These are phyloP conservation scores for Thaumetopoea pityocampa DNA, from an alignment of 1,140 invertebrate genomes.

Conservation along the genomic window DNA sequence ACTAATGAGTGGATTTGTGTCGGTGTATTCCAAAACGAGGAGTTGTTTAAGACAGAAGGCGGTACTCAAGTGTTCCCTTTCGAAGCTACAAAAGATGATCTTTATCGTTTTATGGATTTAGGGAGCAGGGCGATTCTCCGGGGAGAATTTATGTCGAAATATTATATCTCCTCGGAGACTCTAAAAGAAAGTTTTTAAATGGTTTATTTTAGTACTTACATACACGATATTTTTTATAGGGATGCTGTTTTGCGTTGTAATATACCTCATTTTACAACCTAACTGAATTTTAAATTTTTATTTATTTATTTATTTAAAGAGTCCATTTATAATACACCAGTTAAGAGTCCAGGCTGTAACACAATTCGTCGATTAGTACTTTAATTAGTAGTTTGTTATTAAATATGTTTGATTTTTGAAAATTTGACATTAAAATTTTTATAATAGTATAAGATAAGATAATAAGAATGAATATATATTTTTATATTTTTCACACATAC, in stretches of 20 bases:
- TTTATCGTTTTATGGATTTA: slow-evolving; percentile 56
- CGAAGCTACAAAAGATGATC: slow-evolving; percentile 52
- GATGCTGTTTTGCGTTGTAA: slow-evolving; percentile 22
- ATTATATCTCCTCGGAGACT: slow-evolving; percentile 39
- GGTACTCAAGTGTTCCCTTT: slow-evolving; percentile 16
- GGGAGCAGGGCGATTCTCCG: slow-evolving; percentile 34
- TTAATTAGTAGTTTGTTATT: too few relatives aligned
- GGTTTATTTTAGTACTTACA: slow-evolving; percentile 38
- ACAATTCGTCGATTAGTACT: too few relatives aligned
- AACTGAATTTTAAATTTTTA: too few relatives aligned
- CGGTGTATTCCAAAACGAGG: slow-evolving; percentile 19
- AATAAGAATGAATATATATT: too few relatives aligned
- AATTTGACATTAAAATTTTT: too few relatives aligned
- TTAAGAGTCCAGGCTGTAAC: too few relatives aligned
- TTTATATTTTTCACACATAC: too few relatives aligned
- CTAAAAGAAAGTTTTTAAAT: slow-evolving; percentile 54
- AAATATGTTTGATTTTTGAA: too few relatives aligned
- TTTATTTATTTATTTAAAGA: too few relatives aligned
- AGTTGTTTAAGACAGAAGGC: slow-evolving; percentile 27
- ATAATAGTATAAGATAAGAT: too few relatives aligned
- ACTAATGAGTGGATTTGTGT: slow-evolving; percentile 22
- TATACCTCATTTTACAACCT: slow-evolving; percentile 26
- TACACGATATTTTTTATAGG: slow-evolving; percentile 28
- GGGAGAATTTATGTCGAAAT: slow-evolving; percentile 44
- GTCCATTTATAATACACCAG: too few relatives aligned